A percentile compares a stretch with the other conserved stretches of the same genome.
Conservation (phyloP, 1,140 invertebrate species). For the Mya arenaria region DNA sequence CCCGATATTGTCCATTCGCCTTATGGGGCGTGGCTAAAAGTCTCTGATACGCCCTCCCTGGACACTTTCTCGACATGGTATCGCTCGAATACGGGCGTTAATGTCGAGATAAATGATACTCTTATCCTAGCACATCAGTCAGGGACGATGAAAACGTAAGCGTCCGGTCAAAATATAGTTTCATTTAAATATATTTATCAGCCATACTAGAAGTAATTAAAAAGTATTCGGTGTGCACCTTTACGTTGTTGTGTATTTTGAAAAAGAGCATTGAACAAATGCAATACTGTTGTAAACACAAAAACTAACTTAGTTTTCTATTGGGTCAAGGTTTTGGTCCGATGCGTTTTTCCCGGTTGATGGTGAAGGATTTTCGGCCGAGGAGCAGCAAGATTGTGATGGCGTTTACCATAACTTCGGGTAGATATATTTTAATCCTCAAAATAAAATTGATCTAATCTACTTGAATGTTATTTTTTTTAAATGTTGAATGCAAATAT, state of each 20-base stretch:
- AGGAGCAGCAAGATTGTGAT: conserved; percentile 60
- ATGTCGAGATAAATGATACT: conserved; percentile 34
- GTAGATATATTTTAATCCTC: too few species aligned
- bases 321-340: conserved; percentile 56
- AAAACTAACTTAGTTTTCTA: too few species aligned
- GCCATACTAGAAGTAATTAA: not conserved
- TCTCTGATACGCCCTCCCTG: conserved; percentile 47
- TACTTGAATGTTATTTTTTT: too few species aligned
- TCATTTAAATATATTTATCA: not conserved
- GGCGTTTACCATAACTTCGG: conserved; percentile 61
- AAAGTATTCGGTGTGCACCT: too few species aligned
- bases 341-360: conserved; percentile 63
- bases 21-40: conserved; percentile 61
- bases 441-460: too few species aligned
- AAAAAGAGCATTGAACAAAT: too few species aligned
- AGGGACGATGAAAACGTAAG: conserved; percentile 50
- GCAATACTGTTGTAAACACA: too few species aligned
- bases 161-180: not conserved
- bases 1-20: conserved; percentile 61
- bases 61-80: conserved; percentile 63
- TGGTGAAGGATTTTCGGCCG: conserved; percentile 56
- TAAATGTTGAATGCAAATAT: too few species aligned
- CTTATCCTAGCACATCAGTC: conserved; percentile 34
- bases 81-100: conserved; percentile 2
- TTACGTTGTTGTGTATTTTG: too few species aligned